phyloP scores from a whole-genome alignment of 1,140 invertebrate genomes.

The Atta cephalotes region DNA sequence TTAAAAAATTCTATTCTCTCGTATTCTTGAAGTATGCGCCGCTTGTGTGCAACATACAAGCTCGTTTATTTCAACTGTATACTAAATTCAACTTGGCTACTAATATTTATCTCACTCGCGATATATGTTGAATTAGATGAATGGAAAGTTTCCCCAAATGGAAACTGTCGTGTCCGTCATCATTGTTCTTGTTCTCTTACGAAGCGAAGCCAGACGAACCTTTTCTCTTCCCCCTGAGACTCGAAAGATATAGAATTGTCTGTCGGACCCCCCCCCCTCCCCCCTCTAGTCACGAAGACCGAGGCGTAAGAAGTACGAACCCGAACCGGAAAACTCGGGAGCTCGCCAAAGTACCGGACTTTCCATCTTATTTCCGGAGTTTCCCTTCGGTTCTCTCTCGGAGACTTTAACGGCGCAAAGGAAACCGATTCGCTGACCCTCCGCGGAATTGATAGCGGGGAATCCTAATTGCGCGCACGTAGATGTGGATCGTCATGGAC shows the following conservation, averaged over 20 bases:
- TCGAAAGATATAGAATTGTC: constrained; percentile 73
- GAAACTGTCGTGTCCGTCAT: constrained; percentile 60
- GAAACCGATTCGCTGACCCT: constrained; percentile 50
- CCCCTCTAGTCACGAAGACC: constrained; percentile 43
- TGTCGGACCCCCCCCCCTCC: not conserved
- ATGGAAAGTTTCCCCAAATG: constrained; percentile 63
- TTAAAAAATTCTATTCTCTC: not conserved
- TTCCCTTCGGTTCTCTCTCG: constrained; percentile 23
- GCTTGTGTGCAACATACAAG: not conserved
- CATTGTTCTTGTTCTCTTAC: constrained; percentile 53
- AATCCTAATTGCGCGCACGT: constrained; percentile 67
- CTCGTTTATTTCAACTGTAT: not conserved
- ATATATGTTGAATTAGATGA: constrained; percentile 65
- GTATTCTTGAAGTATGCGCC: not conserved
- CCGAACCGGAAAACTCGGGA: constrained; percentile 54
- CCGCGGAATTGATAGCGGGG: constrained; percentile 42
- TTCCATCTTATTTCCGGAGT: constrained; percentile 48
- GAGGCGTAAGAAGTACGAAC: constrained; percentile 12
- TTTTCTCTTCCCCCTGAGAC: constrained; percentile 64
- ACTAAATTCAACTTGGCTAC: constrained; percentile 42
- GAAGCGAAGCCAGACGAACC: constrained; percentile 48
- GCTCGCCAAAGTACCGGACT: constrained; percentile 28
- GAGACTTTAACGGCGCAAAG: not conserved
- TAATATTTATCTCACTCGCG: constrained; percentile 51
- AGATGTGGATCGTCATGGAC: constrained; percentile 62